These are phyloP conservation scores for Heteromormyrus szaboi DNA, from an alignment of 2,797 vertebrate genomes.

Conservation along the genomic window DNA sequence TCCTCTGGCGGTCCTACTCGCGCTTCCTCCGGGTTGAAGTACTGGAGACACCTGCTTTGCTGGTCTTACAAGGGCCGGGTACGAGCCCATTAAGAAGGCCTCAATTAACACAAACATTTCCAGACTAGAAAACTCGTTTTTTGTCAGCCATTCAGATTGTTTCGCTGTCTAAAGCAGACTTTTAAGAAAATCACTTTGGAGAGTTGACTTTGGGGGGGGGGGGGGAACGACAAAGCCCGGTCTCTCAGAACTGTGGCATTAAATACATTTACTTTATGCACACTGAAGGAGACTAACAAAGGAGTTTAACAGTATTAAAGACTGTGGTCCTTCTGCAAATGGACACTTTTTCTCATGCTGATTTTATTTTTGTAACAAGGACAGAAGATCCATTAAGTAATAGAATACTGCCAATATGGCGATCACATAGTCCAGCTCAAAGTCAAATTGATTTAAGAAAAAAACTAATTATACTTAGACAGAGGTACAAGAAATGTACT, in stretches of 20 bases:
- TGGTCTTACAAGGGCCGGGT: conserved; percentile 25
- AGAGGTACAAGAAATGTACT: background rate
- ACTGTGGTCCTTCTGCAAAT: conserved; percentile 40
- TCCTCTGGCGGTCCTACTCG: conserved; percentile 29
- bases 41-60: conserved; percentile 29
- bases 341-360: conserved; percentile 23
- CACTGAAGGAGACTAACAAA: background rate
- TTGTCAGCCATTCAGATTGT: conserved; percentile 25
- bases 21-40: conserved; percentile 31
- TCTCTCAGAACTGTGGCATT: background rate
- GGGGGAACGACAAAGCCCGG: background rate
- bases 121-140: conserved; percentile 27
- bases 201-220: background rate
- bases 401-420: background rate
- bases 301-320: background rate
- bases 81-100: conserved; percentile 31
- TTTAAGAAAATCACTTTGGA: conserved; percentile 8
- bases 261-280: background rate
- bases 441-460: background rate
- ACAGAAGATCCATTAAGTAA: background rate
- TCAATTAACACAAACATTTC: conserved; percentile 33
- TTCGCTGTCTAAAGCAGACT: background rate
- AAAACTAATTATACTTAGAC: background rate
- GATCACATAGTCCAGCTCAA: background rate
- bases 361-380: background rate